phyloP scores from a whole-genome alignment of 2,113 vertebrate species.

The Carlito syrichta region DNA sequence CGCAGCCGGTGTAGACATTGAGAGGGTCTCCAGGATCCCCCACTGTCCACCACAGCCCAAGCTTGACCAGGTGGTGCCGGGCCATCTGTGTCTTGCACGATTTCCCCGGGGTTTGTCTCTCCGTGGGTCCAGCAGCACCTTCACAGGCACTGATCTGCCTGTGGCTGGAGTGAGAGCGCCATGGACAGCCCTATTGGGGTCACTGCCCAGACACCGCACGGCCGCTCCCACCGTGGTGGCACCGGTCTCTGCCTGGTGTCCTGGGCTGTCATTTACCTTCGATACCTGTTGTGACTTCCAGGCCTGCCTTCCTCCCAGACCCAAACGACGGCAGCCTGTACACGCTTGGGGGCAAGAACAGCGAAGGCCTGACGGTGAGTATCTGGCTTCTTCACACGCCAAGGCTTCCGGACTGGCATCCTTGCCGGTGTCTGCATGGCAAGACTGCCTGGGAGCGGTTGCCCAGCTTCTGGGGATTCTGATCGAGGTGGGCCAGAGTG shows the following conservation, averaged over 20 bases:
- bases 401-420: not conserved
- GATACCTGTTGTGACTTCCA: conserved; percentile 73
- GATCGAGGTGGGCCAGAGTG: not conserved
- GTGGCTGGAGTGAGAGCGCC: not conserved
- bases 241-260: too few relatives aligned
- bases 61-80: too few relatives aligned
- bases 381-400: not conserved
- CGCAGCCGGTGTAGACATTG: not conserved
- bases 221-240: too few relatives aligned
- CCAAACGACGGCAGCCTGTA: conserved; percentile 98
- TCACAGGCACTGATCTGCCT: too few relatives aligned
- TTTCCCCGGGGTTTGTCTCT: too few relatives aligned
- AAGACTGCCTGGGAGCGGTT: not conserved
- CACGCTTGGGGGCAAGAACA: conserved; percentile 95
- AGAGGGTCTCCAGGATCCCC: too few relatives aligned
- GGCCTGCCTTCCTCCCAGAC: conserved; percentile 97
- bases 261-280: conserved; percentile 3
- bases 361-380: conserved; percentile 95
- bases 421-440: not conserved
- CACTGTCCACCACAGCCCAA: too few relatives aligned
- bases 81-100: too few relatives aligned
- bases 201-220: too few relatives aligned
- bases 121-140: too few relatives aligned
- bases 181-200: too few relatives aligned
- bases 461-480: not conserved